A percentile compares a stretch with the other conserved stretches of the same genome.
These are phyloP conservation scores for Pemphredon lugubris DNA, from an alignment of 2,888 invertebrate species.

Conservation along the genomic window DNA sequence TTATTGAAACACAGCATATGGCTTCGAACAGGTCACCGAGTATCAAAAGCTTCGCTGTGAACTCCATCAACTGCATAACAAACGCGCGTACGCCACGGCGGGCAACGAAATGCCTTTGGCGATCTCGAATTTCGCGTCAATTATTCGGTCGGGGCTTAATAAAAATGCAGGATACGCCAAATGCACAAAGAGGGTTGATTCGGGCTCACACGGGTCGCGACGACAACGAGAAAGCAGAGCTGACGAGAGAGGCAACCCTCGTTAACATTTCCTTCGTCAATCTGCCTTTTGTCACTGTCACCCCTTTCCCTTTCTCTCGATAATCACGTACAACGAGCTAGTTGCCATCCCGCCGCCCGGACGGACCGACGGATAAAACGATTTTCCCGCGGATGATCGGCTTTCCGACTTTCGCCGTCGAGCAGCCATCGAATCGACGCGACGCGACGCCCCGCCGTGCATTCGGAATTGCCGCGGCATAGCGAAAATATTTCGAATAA, in stretches of 20 bases:
- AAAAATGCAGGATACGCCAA: slow-evolving; percentile 58
- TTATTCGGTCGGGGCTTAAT: slow-evolving; percentile 57
- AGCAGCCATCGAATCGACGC: neutral
- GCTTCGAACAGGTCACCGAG: slow-evolving; percentile 52
- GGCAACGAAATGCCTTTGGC: slow-evolving; percentile 58
- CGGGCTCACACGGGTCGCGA: slow-evolving; percentile 32
- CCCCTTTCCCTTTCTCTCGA: slow-evolving; percentile 47
- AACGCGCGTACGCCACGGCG: slow-evolving; percentile 14
- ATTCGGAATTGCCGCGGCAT: slow-evolving; percentile 16
- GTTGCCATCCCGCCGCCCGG: slow-evolving; percentile 35
- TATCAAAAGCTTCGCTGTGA: slow-evolving; percentile 49
- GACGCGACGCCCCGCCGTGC: neutral
- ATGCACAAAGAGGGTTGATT: slow-evolving; percentile 51
- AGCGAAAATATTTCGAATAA: slow-evolving; percentile 23
- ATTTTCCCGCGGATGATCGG: slow-evolving; percentile 8
- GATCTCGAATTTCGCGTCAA: slow-evolving; percentile 64
- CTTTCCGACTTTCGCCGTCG: slow-evolving; percentile 22
- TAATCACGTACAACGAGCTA: slow-evolving; percentile 40
- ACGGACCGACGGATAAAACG: slow-evolving; percentile 6
- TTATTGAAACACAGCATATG: slow-evolving; percentile 62
- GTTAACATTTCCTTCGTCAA: slow-evolving; percentile 66
- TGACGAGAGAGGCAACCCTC: slow-evolving; percentile 52
- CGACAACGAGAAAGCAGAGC: slow-evolving; percentile 55
- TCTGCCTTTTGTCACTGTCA: slow-evolving; percentile 57
- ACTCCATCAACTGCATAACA: neutral